Base-by-base conservation (phyloP, 1,140 invertebrate species). In the Dendroctonus valens region DNA sequence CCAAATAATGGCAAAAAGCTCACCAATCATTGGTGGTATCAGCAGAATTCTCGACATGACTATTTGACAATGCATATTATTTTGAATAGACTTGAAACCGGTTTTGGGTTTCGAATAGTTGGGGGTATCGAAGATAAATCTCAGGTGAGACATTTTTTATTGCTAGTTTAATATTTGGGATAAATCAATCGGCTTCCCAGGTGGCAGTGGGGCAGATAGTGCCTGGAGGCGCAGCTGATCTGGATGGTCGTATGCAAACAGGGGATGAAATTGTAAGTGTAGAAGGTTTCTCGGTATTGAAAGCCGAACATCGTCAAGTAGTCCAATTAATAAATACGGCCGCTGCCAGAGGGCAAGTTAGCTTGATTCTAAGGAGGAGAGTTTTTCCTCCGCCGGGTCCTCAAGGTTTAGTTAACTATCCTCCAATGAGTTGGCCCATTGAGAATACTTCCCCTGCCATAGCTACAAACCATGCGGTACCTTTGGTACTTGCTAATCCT, bases 101-200 rank as follows among this genome's bases (percentile, higher is more conserved):
- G 94, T 11, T 97, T 99, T 83, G 97, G 97, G 6, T 99, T 99
- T 83, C 84, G 97, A 70, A 97, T 99, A 76, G 93, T 99, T 40
- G 97, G 97, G n/a, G 97, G 97, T 40, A 96, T 94, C 0, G 97
- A 99, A 82, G 96, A 98, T 83, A 92, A 93, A 67, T 95, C 94
- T 69, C 92, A 97, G 82, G 93, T 92, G 65, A 57, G 44, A 38
- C 7, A n/a, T n/a, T 55, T 48, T 48, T 48, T 48, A 48, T n/a
- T 46, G 44, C 12, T 9, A 12, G 44, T 46, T 9, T 46, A 50
- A 42, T 12, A 44, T 48, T 37, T 62, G 38, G 52, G 2, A 26
- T 55, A 14, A 51, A 51, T 8, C 3, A 2, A 15, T 12, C 7
- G 59, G 53, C 53, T 11, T 75, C 79, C 74, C 80, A 90, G 85